Evolutionary conservation across 2,113 vertebrate genomes (phyloP).

Genomic region (Bos indicus): DNA sequence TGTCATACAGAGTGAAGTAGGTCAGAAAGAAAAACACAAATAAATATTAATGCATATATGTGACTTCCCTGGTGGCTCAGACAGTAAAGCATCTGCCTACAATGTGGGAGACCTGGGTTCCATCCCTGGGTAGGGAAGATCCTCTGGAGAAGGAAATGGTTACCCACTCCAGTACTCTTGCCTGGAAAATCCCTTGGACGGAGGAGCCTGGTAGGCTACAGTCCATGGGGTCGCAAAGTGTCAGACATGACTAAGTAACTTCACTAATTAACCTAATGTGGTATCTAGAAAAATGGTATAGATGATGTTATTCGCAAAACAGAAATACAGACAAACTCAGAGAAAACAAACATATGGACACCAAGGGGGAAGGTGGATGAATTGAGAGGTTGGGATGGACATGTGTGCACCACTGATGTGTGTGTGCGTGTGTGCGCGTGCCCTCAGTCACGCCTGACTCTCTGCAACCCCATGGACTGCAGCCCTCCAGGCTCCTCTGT

Average conservation of each 20-base stretch:
- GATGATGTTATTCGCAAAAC: background rate
- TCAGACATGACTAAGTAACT: no score
- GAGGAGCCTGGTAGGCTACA: no score
- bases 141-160: no score
- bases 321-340: background rate
- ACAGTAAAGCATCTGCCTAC: no score
- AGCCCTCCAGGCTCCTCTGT: background rate
- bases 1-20: background rate
- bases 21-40: background rate
- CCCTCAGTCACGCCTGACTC: background rate
- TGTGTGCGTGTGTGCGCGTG: fast-evolving
- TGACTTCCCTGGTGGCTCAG: no score
- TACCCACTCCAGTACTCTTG: no score
- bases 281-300: background rate
- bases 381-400: background rate
- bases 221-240: no score
- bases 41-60: background rate
- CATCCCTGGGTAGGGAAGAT: no score
- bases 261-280: background rate
- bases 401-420: background rate
- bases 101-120: no score
- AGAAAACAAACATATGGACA: background rate
- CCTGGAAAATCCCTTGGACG: no score
- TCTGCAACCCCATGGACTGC: background rate
- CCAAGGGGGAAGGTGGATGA: background rate